These are phyloP conservation scores for Plebejus melissa DNA, from an alignment of 2,888 invertebrate genomes.

Conservation along the genomic window DNA sequence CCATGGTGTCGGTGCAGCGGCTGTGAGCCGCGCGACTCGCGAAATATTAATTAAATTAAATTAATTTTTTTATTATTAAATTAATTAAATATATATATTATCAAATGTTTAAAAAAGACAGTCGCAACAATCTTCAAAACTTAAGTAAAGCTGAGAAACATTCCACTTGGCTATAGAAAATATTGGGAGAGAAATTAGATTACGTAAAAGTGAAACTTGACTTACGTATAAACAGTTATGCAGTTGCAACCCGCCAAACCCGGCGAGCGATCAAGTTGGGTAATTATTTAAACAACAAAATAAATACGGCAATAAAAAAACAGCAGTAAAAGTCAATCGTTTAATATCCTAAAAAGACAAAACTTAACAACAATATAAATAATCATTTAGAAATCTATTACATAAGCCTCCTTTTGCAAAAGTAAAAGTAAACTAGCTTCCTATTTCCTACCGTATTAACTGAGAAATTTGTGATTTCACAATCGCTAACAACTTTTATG, in stretches of 20 bases:
- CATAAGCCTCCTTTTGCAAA: conserved; percentile 18
- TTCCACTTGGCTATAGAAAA: not conserved
- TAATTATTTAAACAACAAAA: conserved; percentile 14
- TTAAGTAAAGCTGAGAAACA: not conserved
- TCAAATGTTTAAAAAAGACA: not conserved
- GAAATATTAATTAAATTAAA: too few relatives aligned
- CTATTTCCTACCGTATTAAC: not conserved
- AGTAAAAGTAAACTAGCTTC: conserved; percentile 16
- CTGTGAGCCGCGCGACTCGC: too few relatives aligned
- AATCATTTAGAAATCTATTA: conserved; percentile 16
- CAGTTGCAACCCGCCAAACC: conserved; percentile 3
- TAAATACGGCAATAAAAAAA: not conserved
- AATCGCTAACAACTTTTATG: not conserved
- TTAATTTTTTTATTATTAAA: too few relatives aligned
- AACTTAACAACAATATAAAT: conserved; percentile 11
- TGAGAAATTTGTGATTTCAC: not conserved
- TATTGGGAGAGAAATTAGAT: conserved; percentile 21
- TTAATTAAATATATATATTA: too few relatives aligned
- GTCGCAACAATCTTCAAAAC: not conserved
- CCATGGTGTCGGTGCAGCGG: too few relatives aligned
- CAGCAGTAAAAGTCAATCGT: not conserved
- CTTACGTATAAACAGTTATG: conserved; percentile 30
- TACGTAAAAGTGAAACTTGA: conserved; percentile 26
- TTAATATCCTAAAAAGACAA: not conserved
- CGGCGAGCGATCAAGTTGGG: not conserved